These are phyloP conservation scores for Cyprinella venusta DNA, from an alignment of 2,797 vertebrate species.

Conservation along the genomic window DNA sequence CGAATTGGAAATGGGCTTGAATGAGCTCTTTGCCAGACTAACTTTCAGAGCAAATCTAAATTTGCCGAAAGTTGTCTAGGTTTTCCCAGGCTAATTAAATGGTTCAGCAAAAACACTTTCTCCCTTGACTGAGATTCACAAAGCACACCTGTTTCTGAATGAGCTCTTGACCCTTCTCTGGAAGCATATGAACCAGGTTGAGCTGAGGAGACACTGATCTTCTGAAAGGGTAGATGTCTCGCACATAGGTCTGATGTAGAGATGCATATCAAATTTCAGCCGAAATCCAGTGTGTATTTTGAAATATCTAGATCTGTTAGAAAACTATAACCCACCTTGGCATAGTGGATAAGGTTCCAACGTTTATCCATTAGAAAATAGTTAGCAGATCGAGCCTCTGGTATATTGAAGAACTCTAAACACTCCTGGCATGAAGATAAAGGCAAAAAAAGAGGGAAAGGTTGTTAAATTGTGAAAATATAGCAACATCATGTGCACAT, in stretches of 20 bases:
- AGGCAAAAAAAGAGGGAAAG: neutral
- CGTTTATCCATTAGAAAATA: conserved; percentile 99
- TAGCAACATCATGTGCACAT: too few species aligned
- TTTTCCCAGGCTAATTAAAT: neutral
- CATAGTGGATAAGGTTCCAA: conserved; percentile 99
- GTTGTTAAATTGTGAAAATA: neutral
- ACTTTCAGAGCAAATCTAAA: too few species aligned
- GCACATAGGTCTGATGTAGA: conserved; percentile 89
- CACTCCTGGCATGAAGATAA: conserved; percentile 84
- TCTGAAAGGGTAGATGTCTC: conserved; percentile 98
- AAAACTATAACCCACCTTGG: conserved; percentile 80
- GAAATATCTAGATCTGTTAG: neutral
- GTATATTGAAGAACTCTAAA: conserved; percentile 98
- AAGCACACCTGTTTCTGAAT: conserved; percentile 94
- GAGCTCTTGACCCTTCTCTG: conserved; percentile 97
- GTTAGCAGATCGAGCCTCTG: conserved; percentile 93
- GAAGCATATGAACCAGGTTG: conserved; percentile 96
- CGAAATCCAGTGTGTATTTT: neutral
- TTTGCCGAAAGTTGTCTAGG: too few species aligned
- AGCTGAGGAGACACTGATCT: conserved; percentile 97
- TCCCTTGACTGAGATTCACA: neutral
- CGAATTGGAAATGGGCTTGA: too few species aligned
- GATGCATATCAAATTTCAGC: neutral
- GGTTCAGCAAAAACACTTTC: neutral
- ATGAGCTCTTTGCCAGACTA: too few species aligned